Conservation (phyloP, 2,113 vertebrate species). For the Phodopus roborovskii region DNA sequence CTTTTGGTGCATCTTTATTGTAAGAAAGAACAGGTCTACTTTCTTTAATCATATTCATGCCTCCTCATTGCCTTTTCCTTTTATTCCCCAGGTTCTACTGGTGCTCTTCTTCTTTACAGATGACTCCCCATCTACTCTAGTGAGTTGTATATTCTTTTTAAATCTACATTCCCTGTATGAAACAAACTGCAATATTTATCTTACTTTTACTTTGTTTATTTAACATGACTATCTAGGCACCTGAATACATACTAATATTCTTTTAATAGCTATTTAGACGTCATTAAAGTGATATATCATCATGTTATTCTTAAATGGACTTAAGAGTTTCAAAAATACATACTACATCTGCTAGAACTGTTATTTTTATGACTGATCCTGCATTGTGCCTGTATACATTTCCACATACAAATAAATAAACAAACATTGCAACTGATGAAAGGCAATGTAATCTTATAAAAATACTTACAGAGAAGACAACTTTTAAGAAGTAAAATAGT, state of each 20-base stretch:
- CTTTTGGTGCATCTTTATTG: background rate
- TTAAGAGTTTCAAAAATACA: background rate
- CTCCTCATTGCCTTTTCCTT: background rate
- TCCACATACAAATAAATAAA: background rate
- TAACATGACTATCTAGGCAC: background rate
- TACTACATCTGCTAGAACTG: background rate
- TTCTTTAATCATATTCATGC: background rate
- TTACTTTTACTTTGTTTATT: background rate
- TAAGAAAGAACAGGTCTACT: background rate
- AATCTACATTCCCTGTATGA: background rate
- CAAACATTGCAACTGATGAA: background rate
- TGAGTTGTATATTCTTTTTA: background rate
- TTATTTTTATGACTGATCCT: background rate
- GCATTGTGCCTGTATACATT: background rate
- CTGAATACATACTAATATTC: background rate
- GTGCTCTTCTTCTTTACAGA: background rate
- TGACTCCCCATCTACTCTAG: background rate
- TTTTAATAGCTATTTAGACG: background rate
- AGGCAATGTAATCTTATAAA: background rate
- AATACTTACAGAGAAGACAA: background rate
- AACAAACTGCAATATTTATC: background rate
- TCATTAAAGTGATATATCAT: background rate
- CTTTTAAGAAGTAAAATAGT: background rate
- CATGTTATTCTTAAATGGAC: background rate
- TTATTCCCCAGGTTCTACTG: background rate